Percentiles rank a stretch among this genome's conserved stretches.
phyloP scores from a whole-genome alignment of 2,888 invertebrate species.

The Himalopsyche tibetana region DNA sequence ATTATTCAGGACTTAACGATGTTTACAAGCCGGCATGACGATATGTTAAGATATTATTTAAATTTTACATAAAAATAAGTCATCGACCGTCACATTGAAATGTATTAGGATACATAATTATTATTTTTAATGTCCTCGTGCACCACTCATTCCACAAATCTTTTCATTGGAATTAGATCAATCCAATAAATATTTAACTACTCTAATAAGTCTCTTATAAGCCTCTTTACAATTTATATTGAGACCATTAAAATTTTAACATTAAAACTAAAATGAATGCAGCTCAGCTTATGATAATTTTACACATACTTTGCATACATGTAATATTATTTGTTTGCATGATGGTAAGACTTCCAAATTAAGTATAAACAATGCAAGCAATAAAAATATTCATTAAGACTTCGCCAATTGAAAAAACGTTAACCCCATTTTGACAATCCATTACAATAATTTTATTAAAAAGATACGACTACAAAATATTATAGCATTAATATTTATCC shows the following conservation, averaged over 20 bases:
- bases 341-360: no score
- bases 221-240: conserved; percentile 40
- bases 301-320: no score
- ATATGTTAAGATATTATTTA: not conserved
- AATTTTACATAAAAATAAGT: conserved; percentile 37
- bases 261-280: conserved; percentile 31
- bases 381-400: no score
- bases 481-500: no score
- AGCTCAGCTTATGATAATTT: not conserved
- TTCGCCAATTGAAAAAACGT: no score
- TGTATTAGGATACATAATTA: conserved; percentile 38
- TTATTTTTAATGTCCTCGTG: conserved; percentile 24
- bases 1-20: no score
- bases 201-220: conserved; percentile 38
- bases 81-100: conserved; percentile 17
- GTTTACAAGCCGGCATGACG: no score
- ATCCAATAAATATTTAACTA: conserved; percentile 29
- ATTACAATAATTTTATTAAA: no score
- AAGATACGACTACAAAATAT: no score
- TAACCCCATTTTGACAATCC: no score
- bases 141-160: conserved; percentile 24
- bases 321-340: no score
- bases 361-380: no score
- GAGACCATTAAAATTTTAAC: conserved; percentile 33
- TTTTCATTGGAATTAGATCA: conserved; percentile 40